These are phyloP conservation scores for Tigriopus californicus DNA, from an alignment of 2,888 invertebrate genomes.

Conservation along the genomic window DNA sequence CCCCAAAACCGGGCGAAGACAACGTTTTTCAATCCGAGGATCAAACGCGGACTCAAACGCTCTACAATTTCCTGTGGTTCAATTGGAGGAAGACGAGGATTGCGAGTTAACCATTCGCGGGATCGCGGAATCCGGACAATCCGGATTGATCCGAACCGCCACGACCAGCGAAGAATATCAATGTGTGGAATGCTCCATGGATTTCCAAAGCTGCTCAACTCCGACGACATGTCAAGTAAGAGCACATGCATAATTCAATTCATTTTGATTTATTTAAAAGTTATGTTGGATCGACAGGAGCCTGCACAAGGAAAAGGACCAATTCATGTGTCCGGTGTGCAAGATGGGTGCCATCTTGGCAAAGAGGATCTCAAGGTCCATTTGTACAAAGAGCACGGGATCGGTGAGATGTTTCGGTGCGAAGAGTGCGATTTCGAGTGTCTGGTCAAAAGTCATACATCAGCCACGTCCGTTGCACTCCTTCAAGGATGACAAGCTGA, in stretches of 20 bases:
- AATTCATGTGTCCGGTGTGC: slow-evolving; percentile 10
- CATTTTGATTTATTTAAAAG: too few relatives aligned
- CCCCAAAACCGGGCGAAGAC: slow-evolving; percentile 8
- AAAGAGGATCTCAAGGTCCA: slow-evolving; percentile 14
- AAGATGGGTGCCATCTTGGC: neutral
- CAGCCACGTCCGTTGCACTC: slow-evolving; percentile 1
- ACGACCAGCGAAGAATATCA: neutral
- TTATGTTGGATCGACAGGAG: neutral
- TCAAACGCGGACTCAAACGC: neutral
- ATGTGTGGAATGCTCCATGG: slow-evolving; percentile 1
- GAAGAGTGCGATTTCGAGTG: slow-evolving; percentile 13
- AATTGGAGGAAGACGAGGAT: neutral
- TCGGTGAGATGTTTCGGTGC: slow-evolving; percentile 15
- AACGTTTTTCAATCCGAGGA: slow-evolving; percentile 12
- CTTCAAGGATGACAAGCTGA: slow-evolving; percentile 6
- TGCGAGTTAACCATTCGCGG: neutral
- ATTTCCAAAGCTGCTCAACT: neutral
- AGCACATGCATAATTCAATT: too few relatives aligned
- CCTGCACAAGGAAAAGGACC: neutral
- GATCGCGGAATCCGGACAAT: neutral
- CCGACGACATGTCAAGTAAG: neutral
- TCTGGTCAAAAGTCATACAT: slow-evolving; percentile 10
- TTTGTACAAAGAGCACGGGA: slow-evolving; percentile 16
- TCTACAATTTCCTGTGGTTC: neutral
- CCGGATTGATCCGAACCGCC: neutral